Evolutionary conservation across 1,140 invertebrate genomes (phyloP).

Genomic region (Hirudo medicinalis): DNA sequence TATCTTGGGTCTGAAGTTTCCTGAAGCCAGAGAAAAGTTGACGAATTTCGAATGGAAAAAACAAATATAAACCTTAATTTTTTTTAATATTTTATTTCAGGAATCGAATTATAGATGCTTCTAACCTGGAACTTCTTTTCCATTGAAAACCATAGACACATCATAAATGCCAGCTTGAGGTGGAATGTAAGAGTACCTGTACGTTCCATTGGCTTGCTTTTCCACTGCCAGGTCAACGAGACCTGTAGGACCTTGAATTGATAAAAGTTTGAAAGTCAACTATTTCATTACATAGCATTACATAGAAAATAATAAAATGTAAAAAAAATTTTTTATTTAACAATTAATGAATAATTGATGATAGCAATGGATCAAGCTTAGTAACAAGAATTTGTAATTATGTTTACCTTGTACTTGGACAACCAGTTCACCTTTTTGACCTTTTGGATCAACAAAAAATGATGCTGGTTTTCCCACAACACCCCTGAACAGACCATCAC

Average conservation of each 20-base stretch:
- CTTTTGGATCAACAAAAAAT: conserved; percentile 42
- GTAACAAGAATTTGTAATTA: not conserved
- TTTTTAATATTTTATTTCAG: too few species aligned
- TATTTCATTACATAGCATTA: not conserved
- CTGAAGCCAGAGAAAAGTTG: conserved; percentile 41
- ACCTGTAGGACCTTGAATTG: conserved; percentile 1
- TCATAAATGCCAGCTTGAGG: conserved; percentile 59
- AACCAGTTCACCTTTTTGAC: conserved; percentile 36
- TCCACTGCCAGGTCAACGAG: not conserved
- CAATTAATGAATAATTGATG: not conserved
- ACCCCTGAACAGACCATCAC: conserved; percentile 35
- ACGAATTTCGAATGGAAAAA: too few species aligned
- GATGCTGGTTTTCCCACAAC: conserved; percentile 37
- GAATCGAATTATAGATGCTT: conserved; percentile 19
- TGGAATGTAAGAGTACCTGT: conserved; percentile 55
- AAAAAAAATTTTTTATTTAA: not conserved
- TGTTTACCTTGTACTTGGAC: conserved; percentile 36
- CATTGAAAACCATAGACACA: conserved; percentile 58
- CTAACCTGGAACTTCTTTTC: conserved; percentile 47
- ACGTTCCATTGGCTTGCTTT: conserved; percentile 45
- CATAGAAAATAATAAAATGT: not conserved
- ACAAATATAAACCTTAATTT: too few species aligned
- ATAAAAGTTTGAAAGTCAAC: not conserved
- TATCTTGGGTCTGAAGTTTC: conserved; percentile 58
- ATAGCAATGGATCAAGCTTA: not conserved